Conservation (phyloP, 2,113 vertebrate species). For the Chinchilla lanigera region DNA sequence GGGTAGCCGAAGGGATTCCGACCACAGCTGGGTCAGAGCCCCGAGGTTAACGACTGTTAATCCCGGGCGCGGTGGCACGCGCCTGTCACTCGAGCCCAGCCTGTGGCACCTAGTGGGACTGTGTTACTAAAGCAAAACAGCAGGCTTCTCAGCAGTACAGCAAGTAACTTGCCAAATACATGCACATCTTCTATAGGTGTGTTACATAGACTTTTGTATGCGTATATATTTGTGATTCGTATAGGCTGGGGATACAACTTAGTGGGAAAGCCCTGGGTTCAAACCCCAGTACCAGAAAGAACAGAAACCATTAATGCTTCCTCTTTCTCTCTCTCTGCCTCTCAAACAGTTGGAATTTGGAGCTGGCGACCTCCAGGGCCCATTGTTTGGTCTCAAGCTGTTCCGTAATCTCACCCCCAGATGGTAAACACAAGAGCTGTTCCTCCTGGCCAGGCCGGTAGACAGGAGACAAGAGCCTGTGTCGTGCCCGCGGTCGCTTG, state of each 20-base stretch:
- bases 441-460: not conserved
- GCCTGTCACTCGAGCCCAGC: not conserved
- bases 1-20: not conserved
- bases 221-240: not conserved
- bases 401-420: slow-evolving; percentile 96
- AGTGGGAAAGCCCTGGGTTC: not conserved
- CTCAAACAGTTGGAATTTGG: slow-evolving; percentile 93
- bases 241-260: not conserved
- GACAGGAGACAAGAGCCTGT: not conserved
- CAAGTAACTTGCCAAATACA: not conserved
- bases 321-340: not conserved
- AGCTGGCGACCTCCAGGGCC: slow-evolving; percentile 96
- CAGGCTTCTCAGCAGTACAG: not conserved
- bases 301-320: slow-evolving; percentile 17
- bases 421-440: slow-evolving; percentile 88
- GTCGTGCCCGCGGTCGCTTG: not conserved
- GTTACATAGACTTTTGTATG: not conserved
- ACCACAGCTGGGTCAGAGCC: not conserved
- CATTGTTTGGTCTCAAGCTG: slow-evolving; percentile 95
- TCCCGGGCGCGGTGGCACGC: not conserved
- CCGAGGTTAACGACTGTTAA: not conserved
- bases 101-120: not conserved
- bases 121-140: not conserved
- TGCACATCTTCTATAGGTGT: not conserved
- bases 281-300: not conserved